Evolutionary conservation across 2,113 vertebrate genomes (phyloP).

Genomic region (Theropithecus gelada): DNA sequence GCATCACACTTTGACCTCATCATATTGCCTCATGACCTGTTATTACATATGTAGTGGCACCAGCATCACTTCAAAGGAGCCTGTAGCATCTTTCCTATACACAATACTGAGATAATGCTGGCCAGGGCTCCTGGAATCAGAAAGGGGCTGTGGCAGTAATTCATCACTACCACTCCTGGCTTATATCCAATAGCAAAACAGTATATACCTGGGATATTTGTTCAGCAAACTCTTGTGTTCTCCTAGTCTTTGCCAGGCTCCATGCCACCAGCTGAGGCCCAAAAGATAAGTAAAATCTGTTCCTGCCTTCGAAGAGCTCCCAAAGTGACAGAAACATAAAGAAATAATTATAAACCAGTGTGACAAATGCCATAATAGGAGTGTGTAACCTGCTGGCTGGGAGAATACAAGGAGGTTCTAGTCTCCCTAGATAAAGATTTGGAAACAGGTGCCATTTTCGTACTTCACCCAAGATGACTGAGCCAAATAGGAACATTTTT

Average conservation of each 20-base stretch:
- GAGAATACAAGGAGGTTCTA: neutral
- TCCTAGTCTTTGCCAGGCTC: neutral
- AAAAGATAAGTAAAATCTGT: slow-evolving; percentile 1
- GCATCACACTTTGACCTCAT: neutral
- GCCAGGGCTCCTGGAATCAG: neutral
- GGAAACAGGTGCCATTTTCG: neutral
- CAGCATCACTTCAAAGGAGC: neutral
- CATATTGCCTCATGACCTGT: neutral
- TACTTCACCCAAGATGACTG: neutral
- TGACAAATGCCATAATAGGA: neutral
- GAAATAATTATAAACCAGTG: slow-evolving; percentile 13
- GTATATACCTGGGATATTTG: neutral
- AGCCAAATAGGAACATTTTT: neutral
- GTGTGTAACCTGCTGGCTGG: neutral
- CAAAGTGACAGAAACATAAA: neutral
- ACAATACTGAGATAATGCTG: neutral
- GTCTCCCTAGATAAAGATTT: neutral
- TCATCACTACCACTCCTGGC: neutral
- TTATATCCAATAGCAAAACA: neutral
- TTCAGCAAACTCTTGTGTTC: neutral
- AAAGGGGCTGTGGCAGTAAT: neutral
- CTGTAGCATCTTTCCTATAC: neutral
- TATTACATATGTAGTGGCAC: neutral
- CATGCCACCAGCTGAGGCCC: neutral
- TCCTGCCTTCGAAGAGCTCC: neutral